These are phyloP conservation scores for Myopa tessellatipennis DNA, from an alignment of 2,888 invertebrate species.

Conservation along the genomic window DNA sequence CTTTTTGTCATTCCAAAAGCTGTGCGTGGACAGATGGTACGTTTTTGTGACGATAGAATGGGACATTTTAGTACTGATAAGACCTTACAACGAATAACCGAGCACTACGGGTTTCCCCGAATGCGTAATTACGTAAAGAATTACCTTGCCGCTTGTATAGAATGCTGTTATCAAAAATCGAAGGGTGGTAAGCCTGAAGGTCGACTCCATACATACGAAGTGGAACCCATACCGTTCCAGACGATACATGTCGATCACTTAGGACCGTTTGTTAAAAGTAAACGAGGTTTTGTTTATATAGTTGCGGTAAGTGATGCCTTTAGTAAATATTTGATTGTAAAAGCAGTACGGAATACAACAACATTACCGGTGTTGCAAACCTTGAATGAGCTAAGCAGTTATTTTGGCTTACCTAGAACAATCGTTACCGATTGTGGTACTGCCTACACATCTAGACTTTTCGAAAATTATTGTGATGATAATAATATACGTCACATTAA, in stretches of 20 bases:
- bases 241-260: constrained; percentile 44
- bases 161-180: constrained; percentile 40
- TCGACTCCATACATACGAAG: constrained; percentile 31
- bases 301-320: constrained; percentile 38
- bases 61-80: constrained; percentile 46
- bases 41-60: constrained; percentile 43
- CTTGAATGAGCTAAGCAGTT: background rate
- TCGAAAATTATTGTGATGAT: constrained; percentile 8
- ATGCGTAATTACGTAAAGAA: constrained; percentile 37
- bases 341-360: too few relatives aligned
- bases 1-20: too few relatives aligned
- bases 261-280: constrained; percentile 27
- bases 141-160: constrained; percentile 36
- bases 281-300: background rate
- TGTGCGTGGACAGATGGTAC: constrained; percentile 42
- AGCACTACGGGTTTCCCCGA: constrained; percentile 47
- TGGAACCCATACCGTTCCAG: constrained; percentile 43
- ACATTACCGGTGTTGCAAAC: background rate
- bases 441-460: background rate
- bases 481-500: constrained; percentile 41
- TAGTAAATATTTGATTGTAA: too few relatives aligned
- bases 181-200: constrained; percentile 38
- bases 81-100: constrained; percentile 41
- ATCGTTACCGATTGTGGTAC: background rate
- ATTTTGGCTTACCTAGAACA: background rate